Percentiles rank a stretch among this genome's conserved stretches.
These are phyloP conservation scores for Alentia gelatinosa DNA, from an alignment of 2,888 invertebrate species.

Conservation along the genomic window DNA sequence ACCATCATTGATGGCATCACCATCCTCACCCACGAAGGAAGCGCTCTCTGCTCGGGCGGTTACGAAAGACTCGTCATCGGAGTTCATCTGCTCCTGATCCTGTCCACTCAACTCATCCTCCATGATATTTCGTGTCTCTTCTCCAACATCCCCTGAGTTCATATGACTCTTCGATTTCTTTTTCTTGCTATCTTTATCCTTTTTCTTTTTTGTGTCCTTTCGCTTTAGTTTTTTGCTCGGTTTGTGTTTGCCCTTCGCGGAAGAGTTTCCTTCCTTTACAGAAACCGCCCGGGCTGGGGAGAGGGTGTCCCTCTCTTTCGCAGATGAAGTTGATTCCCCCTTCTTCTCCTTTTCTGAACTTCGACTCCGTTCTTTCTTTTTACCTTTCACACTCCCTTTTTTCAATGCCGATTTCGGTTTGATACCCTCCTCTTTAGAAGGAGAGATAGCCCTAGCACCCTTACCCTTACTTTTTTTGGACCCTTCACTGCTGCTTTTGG, in stretches of 20 bases:
- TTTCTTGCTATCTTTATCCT: slow-evolving; percentile 39
- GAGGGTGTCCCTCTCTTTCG: slow-evolving; percentile 4
- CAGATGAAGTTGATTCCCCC: not conserved
- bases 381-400: not conserved
- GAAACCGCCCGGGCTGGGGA: slow-evolving; percentile 12
- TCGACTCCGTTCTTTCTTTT: slow-evolving; percentile 34
- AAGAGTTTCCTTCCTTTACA: not conserved
- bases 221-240: slow-evolving; percentile 29
- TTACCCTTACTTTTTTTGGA: slow-evolving; percentile 18
- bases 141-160: slow-evolving; percentile 5
- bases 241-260: slow-evolving; percentile 32
- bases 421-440: not conserved
- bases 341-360: slow-evolving; percentile 48
- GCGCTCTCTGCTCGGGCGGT: slow-evolving; percentile 59
- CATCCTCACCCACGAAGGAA: slow-evolving; percentile 44
- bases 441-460: not conserved
- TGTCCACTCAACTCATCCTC: slow-evolving; percentile 14
- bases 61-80: slow-evolving; percentile 63
- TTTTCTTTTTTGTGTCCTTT: slow-evolving; percentile 40
- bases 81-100: slow-evolving; percentile 12
- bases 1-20: slow-evolving; percentile 24
- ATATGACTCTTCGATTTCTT: slow-evolving; percentile 30
- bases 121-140: slow-evolving; percentile 55
- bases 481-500: slow-evolving; percentile 22
- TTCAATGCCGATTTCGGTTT: slow-evolving; percentile 32